Conservation (phyloP, 2,113 vertebrate genomes). For the Rhizomys pruinosus region DNA sequence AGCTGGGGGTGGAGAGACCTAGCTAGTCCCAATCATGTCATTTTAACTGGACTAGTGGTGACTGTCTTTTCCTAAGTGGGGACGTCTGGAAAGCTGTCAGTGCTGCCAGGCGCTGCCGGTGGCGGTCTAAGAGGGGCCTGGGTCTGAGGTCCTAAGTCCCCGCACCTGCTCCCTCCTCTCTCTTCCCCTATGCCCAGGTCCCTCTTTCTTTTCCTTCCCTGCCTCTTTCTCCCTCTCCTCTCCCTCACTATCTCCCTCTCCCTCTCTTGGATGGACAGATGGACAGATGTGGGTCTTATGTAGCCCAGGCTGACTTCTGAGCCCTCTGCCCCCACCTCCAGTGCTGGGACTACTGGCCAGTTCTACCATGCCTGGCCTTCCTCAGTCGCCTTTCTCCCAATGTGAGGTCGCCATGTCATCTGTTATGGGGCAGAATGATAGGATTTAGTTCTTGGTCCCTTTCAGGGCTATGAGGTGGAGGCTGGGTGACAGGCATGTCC, state of each 20-base stretch:
- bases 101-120: background rate
- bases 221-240: too few species aligned
- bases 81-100: background rate
- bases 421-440: background rate
- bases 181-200: too few species aligned
- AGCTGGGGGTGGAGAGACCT: background rate
- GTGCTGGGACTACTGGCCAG: too few species aligned
- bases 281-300: too few species aligned
- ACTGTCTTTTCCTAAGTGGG: background rate
- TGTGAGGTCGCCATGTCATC: too few species aligned
- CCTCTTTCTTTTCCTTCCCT: too few species aligned
- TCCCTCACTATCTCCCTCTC: too few species aligned
- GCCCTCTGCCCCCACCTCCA: too few species aligned
- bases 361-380: too few species aligned
- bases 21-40: background rate
- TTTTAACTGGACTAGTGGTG: background rate
- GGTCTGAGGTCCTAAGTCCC: background rate
- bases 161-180: too few species aligned
- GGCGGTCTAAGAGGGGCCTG: background rate
- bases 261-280: too few species aligned
- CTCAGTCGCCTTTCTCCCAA: background rate
- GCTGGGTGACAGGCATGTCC: background rate
- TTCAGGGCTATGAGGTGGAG: background rate
- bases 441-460: background rate
- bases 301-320: too few species aligned